Conservation (phyloP, 2,797 vertebrate species). For the Vultur gryphus region DNA sequence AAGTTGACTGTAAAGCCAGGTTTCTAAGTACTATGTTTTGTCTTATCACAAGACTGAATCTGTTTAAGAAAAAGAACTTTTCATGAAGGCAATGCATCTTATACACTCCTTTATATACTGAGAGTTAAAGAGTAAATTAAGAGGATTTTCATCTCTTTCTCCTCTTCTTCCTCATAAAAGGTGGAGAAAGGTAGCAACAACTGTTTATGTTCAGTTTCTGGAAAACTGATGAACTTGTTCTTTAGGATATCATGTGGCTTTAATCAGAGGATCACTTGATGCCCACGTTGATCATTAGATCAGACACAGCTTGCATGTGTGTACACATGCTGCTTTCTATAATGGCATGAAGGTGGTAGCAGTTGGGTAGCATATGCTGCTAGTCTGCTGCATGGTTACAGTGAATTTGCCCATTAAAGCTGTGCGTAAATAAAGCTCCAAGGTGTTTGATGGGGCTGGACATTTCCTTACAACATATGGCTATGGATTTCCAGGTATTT, state of each 20-base stretch:
- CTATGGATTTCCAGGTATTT: slow-evolving; percentile 22
- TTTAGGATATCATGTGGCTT: not conserved
- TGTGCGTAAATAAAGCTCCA: slow-evolving; percentile 6
- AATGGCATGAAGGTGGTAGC: not conserved
- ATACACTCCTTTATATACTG: not conserved
- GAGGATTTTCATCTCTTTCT: not conserved
- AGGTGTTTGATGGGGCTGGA: not conserved
- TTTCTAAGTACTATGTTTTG: not conserved
- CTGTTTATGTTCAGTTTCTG: not conserved
- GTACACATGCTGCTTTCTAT: not conserved
- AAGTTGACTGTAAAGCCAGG: not conserved
- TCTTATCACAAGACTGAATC: not conserved
- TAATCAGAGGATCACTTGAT: not conserved
- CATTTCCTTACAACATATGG: slow-evolving; percentile 22
- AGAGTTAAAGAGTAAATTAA: not conserved
- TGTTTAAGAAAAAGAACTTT: not conserved
- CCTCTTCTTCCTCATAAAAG: not conserved
- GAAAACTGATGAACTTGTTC: not conserved
- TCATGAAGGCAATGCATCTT: not conserved
- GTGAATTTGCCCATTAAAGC: slow-evolving; percentile 37
- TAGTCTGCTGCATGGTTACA: slow-evolving; percentile 7
- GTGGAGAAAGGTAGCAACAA: not conserved
- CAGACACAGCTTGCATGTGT: not conserved
- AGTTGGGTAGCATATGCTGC: slow-evolving; percentile 44
- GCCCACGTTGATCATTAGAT: not conserved